A percentile compares a stretch with the other conserved stretches of the same genome.
These are phyloP conservation scores for Telenomus remus DNA, from an alignment of 1,140 invertebrate genomes.

Conservation along the genomic window DNA sequence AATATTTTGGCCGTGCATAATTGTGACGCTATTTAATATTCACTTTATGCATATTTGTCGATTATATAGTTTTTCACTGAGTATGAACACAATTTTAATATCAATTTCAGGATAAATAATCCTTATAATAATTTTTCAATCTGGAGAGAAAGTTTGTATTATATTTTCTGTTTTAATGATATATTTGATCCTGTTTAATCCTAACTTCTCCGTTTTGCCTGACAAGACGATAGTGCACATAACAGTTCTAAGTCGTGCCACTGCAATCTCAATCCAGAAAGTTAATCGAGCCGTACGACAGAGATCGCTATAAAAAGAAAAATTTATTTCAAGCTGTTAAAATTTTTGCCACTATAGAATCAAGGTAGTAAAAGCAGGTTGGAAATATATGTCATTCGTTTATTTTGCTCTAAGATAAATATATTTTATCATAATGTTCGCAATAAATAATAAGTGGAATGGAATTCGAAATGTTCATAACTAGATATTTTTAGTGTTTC, in stretches of 20 bases:
- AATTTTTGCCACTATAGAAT: conserved; percentile 3
- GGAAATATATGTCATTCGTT: not conserved
- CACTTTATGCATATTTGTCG: too few relatives aligned
- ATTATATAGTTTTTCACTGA: too few relatives aligned
- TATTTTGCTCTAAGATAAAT: not conserved
- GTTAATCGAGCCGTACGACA: conserved; percentile 27
- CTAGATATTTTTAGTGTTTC: not conserved
- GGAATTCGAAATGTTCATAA: not conserved
- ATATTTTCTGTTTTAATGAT: conserved; percentile 45
- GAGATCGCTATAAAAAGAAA: not conserved
- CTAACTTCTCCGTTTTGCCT: conserved; percentile 24
- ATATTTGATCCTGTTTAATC: conserved; percentile 37
- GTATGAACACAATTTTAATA: too few relatives aligned
- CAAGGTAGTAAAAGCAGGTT: conserved; percentile 8
- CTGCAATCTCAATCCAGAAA: conserved; percentile 22
- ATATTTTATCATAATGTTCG: not conserved
- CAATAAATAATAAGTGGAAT: too few relatives aligned
- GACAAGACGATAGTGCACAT: conserved; percentile 30
- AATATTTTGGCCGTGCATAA: too few relatives aligned
- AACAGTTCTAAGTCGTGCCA: conserved; percentile 27
- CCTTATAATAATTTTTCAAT: too few relatives aligned
- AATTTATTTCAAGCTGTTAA: conserved; percentile 5
- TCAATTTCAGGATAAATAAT: too few relatives aligned
- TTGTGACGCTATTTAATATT: too few relatives aligned
- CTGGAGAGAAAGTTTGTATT: too few relatives aligned